phyloP scores from a whole-genome alignment of 2,113 vertebrate species.

The Esox niger region DNA sequence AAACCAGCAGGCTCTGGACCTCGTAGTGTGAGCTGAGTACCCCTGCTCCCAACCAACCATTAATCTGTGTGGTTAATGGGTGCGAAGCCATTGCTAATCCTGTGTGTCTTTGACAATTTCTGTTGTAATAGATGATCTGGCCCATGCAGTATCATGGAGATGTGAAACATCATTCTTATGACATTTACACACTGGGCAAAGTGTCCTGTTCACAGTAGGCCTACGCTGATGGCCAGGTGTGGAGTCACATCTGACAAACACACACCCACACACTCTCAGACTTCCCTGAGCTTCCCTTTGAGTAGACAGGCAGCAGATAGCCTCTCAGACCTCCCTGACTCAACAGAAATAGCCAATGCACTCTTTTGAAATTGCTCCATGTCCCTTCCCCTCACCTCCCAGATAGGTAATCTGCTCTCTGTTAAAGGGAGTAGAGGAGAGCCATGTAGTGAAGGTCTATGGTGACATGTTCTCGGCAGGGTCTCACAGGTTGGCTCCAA shows the following conservation, averaged over 20 bases:
- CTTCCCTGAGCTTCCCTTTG: conserved; percentile 17
- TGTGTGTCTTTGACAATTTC: not conserved
- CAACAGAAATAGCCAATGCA: conserved; percentile 42
- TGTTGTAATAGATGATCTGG: not conserved
- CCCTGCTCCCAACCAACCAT: no score
- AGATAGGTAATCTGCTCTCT: conserved; percentile 54
- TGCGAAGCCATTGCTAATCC: conserved; percentile 20
- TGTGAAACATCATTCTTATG: conserved; percentile 28
- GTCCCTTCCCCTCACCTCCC: conserved; percentile 44
- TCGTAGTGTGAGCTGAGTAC: no score
- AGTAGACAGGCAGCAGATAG: conserved; percentile 47
- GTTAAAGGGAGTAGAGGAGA: conserved; percentile 36
- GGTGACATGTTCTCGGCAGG: conserved; percentile 61
- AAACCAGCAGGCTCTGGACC: no score
- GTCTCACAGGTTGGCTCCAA: conserved; percentile 43
- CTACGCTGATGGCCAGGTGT: conserved; percentile 23
- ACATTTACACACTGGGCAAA: conserved; percentile 28
- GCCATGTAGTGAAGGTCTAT: conserved; percentile 38
- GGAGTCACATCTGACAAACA: conserved; percentile 40
- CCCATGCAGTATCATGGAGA: not conserved
- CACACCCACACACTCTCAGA: no score
- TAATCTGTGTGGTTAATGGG: no score
- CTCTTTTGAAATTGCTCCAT: conserved; percentile 41
- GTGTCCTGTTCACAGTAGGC: conserved; percentile 25
- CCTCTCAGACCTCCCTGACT: conserved; percentile 29